Base-by-base conservation (phyloP, 2,113 vertebrate genomes). In the Suncus etruscus region DNA sequence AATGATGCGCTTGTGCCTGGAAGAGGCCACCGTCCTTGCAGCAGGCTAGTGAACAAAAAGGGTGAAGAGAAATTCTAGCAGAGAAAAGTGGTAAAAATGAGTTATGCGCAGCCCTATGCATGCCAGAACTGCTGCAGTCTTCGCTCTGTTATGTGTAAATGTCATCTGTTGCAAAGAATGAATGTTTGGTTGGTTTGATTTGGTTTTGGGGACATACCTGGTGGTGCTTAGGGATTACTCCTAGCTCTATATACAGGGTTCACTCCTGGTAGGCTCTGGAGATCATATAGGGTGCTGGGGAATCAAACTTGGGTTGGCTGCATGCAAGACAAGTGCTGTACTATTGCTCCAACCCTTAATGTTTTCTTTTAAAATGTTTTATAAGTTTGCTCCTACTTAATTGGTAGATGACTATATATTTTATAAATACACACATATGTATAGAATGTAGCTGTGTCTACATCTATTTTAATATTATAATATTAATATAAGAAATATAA, bases 11-110 rank as follows among this genome's bases (percentile, higher is more conserved):
- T 78, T 88, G 84, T 7, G 47, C 80, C 76, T 76, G 8, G 48
- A 82, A 74, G 91, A 94, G 48, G 80, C 88, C 69, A 6, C 27
- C 77, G 3, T 81, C 68, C 76, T 86, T n/a, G 16, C 61, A 80
- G 68, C 69, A 63, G 48, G 73, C 73, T 63, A 18, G 31, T 2
- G 72, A 63, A 63, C 47, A 12, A 72, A 39, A 39, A 39, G 39
- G 79, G 6, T 48, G 14, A 83, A 91, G 66, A 14, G 20, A n/a
- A 75, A 70, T 74, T 91, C 70, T 25, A 12, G 8, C 0, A 14
- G 69, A 47, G 88, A 88, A 4, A 51, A 32, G 77, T 3, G 12
- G 29, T 25, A 88, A 89, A 83, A 12, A 25, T 45, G 90, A 84
- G 51, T 68, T 32, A 61, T 1, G 11, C 0, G 20, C 1, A 0